Conservation (phyloP, 2,888 invertebrate genomes). For the Leptothorax acervorum region DNA sequence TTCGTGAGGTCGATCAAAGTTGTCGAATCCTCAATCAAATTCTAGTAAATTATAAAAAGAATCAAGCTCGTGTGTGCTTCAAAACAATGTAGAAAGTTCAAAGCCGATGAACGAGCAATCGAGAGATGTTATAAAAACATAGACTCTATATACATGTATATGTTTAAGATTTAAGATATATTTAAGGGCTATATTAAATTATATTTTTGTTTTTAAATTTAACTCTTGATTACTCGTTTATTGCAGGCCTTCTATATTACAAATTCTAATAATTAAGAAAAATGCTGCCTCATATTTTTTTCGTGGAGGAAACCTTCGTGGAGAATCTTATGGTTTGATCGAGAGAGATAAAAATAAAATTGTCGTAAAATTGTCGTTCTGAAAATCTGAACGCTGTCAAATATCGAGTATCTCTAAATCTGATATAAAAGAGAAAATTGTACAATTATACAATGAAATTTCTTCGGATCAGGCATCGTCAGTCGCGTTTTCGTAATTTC, state of each 20-base stretch:
- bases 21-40: neutral
- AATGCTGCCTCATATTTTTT: neutral
- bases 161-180: too few relatives aligned
- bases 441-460: neutral
- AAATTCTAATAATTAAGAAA: neutral
- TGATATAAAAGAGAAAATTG: neutral
- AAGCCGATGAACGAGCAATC: too few relatives aligned
- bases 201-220: too few relatives aligned
- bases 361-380: neutral
- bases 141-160: too few relatives aligned
- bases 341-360: neutral
- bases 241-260: too few relatives aligned
- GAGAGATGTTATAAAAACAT: too few relatives aligned
- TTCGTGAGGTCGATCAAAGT: neutral
- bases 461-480: neutral
- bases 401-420: neutral
- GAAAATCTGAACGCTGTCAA: neutral
- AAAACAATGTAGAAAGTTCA: too few relatives aligned
- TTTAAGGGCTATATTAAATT: too few relatives aligned
- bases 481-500: slow-evolving; percentile 38
- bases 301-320: too few relatives aligned
- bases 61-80: too few relatives aligned
- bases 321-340: too few relatives aligned
- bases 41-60: neutral
- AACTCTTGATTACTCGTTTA: too few relatives aligned